Base-by-base conservation (phyloP, 2,113 vertebrate genomes). In the Nestor notabilis region DNA sequence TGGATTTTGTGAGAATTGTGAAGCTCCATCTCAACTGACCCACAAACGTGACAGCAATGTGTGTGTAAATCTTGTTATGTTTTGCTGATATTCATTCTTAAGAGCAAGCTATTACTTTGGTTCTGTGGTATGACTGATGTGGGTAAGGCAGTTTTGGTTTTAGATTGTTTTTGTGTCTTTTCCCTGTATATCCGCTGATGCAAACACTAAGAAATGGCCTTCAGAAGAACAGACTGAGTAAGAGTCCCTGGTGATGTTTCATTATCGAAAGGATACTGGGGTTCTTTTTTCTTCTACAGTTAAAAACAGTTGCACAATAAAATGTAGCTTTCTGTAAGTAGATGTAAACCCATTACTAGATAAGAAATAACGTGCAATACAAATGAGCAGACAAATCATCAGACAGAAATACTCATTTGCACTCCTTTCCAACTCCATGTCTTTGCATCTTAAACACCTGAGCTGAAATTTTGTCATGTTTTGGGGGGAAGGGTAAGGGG, bases 21-120 rank as follows among this genome's bases (percentile, higher is more conserved):
- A 95, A 91, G 96, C 83, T 76, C 52, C 8, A 24, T 96, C 91
- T 93, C 94, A 87, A 53, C 81, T 97, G 94, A 96, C 92, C 91
- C 89, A 96, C 92, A 93, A 95, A 92, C 7, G 83, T 84, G 94
- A 82, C 52, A 87, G 84, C 43, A 71, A 41, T 23, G 47, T 43
- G 4, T 33, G 47, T 83, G 47, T 91, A 92, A 79, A 94, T 35
- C 61, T 80, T 89, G 92, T 68, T 81, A 9, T 37, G 33, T 78
- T 96, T 93, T 15, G 4, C 47, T 90, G 35, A 65, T 71, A 37
- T n/a, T 86, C 35, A n/a, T 65, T 87, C 91, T 87, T 70, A 91
- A 82, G 52, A 78, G 28, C 17, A 76, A 95, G 41, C 35, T 60
- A n/a, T 81, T 92, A 81, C 61, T 92, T 97, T 89, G n/a, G 27